Percentiles rank a stretch among this genome's conserved stretches.
These are phyloP conservation scores for Tolypeutes matacus DNA, from an alignment of 2,797 vertebrate species.

Conservation along the genomic window DNA sequence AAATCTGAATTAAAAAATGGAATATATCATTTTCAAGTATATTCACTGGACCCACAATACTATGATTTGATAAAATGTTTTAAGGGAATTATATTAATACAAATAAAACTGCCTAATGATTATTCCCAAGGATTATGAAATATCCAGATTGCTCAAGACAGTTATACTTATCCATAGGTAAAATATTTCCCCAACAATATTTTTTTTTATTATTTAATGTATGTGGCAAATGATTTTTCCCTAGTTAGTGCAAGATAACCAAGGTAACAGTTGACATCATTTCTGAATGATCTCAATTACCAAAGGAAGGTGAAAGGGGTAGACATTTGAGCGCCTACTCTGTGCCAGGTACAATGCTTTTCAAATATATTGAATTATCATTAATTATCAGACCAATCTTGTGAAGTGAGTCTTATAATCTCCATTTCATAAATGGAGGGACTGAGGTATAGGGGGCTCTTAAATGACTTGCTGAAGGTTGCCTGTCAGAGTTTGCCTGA, in stretches of 20 bases:
- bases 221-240: background rate
- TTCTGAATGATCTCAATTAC: background rate
- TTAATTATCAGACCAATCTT: background rate
- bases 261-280: background rate
- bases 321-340: background rate
- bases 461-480: background rate
- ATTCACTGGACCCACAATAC: background rate
- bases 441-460: background rate
- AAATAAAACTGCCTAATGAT: slow-evolving; percentile 54
- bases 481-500: background rate
- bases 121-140: slow-evolving; percentile 31
- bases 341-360: background rate
- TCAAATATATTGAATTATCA: background rate
- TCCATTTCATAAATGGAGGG: background rate
- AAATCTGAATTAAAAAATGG: slow-evolving; percentile 7
- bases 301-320: background rate
- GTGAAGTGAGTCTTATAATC: background rate
- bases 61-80: background rate
- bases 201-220: slow-evolving; percentile 9
- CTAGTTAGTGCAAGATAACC: background rate
- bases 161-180: background rate
- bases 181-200: background rate
- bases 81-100: slow-evolving; percentile 16
- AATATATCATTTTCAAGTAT: background rate
- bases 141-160: background rate